Evolutionary conservation across 1,140 invertebrate species (phyloP).

Genomic region (Daktulosphaira vitifoliae): DNA sequence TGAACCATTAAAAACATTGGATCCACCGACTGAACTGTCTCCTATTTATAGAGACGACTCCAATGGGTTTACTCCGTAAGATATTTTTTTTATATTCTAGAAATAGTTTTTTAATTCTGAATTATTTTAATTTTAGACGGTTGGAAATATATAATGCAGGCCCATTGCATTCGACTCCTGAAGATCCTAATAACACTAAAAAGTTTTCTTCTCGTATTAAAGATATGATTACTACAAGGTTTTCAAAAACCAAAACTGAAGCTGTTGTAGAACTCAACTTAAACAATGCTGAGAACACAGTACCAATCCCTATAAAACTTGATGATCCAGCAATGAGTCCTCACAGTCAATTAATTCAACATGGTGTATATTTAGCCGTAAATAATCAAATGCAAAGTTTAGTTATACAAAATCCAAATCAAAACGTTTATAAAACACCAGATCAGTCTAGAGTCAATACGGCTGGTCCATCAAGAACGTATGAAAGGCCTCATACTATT

Average conservation of each 20-base stretch:
- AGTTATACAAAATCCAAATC: constrained; percentile 8
- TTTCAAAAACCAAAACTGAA: constrained; percentile 46
- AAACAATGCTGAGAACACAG: constrained; percentile 31
- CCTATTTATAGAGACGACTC: constrained; percentile 27
- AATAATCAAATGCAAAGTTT: constrained; percentile 26
- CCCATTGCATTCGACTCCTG: constrained; percentile 38
- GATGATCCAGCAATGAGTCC: constrained; percentile 36
- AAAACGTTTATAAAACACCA: constrained; percentile 23
- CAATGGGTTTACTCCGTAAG: constrained; percentile 22
- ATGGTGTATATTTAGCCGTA: constrained; percentile 39
- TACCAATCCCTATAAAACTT: constrained; percentile 10
- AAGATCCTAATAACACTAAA: constrained; percentile 36
- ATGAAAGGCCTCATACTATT: constrained; percentile 24
- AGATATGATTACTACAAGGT: constrained; percentile 74
- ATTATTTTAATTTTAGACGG: constrained; percentile 8
- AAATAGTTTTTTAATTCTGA: neutral
- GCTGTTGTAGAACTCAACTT: constrained; percentile 24
- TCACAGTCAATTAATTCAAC: constrained; percentile 39
- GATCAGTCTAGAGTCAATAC: constrained; percentile 16
- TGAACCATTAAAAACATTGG: constrained; percentile 22
- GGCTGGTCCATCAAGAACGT: constrained; percentile 6
- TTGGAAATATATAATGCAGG: neutral
- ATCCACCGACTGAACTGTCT: constrained; percentile 26
- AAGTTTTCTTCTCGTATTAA: constrained; percentile 53
- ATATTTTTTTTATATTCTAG: neutral